A percentile compares a stretch with the other conserved stretches of the same genome.
Conservation (phyloP, 2,888 invertebrate species). For the Gnatocerus cornutus region DNA sequence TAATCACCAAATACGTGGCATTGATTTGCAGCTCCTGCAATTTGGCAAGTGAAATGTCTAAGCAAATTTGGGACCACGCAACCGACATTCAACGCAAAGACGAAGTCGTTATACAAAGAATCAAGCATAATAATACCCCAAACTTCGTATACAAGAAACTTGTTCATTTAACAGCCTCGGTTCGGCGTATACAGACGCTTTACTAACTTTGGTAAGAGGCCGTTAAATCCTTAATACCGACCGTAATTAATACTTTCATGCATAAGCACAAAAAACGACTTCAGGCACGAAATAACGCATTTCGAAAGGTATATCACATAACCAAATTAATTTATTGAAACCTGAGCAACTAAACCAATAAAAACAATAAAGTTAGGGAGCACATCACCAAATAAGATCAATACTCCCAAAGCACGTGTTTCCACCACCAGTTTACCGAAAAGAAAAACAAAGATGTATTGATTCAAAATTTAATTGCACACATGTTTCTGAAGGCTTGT, state of each 20-base stretch:
- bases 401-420: no score
- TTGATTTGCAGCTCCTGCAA: neutral
- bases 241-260: constrained; percentile 39
- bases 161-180: constrained; percentile 43
- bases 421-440: no score
- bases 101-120: constrained; percentile 42
- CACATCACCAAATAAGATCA: no score
- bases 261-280: constrained; percentile 9
- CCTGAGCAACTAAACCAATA: no score
- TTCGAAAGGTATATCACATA: neutral
- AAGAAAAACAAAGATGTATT: no score
- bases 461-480: no score
- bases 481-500: no score
- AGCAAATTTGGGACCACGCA: constrained; percentile 36
- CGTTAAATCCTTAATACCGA: constrained; percentile 41
- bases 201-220: constrained; percentile 37
- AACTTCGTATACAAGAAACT: constrained; percentile 42
- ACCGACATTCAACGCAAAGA: constrained; percentile 28
- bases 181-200: constrained; percentile 39
- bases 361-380: no score
- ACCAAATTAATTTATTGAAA: neutral
- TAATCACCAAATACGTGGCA: neutral
- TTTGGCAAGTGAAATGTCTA: constrained; percentile 12
- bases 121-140: constrained; percentile 36
- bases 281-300: neutral